These are phyloP conservation scores for Leptocoma aspasia DNA, from an alignment of 2,113 vertebrate species.

Conservation along the genomic window DNA sequence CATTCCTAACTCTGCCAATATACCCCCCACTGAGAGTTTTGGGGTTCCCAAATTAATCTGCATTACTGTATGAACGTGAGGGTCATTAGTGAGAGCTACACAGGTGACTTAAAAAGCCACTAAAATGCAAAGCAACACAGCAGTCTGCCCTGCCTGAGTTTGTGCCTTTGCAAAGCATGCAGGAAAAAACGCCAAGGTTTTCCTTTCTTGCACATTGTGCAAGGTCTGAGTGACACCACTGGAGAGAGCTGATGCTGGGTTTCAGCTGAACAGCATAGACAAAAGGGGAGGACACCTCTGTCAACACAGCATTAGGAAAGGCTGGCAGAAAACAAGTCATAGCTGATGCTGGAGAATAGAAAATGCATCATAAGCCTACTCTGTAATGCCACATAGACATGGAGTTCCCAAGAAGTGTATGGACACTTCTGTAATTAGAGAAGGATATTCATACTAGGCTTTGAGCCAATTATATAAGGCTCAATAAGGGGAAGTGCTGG, in stretches of 20 bases:
- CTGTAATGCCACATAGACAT: neutral
- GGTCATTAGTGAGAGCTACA: neutral
- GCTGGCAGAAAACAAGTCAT: neutral
- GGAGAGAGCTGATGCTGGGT: neutral
- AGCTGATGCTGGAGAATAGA: neutral
- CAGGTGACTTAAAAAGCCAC: neutral
- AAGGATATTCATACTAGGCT: neutral
- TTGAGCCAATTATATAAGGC: neutral
- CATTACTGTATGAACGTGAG: neutral
- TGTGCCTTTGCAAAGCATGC: neutral
- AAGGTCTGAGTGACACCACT: neutral
- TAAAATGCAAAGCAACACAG: neutral
- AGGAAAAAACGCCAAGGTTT: neutral
- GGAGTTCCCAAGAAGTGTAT: neutral
- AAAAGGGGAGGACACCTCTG: neutral
- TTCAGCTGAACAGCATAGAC: neutral
- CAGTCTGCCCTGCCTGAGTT: neutral
- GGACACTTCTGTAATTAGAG: neutral
- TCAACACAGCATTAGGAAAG: neutral
- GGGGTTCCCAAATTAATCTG: neutral
- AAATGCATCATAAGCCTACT: neutral
- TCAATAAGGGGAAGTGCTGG: rapidly evolving
- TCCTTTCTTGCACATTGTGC: neutral
- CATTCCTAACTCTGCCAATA: neutral
- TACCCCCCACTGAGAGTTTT: rapidly evolving